phyloP scores from a whole-genome alignment of 2,797 vertebrate genomes.

The Anisognathus igniventris region DNA sequence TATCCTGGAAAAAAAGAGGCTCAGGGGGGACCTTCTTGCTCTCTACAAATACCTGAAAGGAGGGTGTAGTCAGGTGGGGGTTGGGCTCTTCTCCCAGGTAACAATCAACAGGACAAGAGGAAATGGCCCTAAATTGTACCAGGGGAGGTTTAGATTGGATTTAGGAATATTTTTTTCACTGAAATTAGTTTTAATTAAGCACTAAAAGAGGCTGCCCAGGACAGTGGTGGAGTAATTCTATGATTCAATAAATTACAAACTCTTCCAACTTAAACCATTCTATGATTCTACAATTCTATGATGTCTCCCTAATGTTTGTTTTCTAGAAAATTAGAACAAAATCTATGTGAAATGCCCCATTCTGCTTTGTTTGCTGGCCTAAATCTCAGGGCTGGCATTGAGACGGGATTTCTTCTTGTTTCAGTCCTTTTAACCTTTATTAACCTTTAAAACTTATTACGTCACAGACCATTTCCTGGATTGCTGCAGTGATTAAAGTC shows the following conservation, averaged over 20 bases:
- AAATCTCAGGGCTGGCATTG: not conserved
- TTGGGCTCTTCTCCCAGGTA: not conserved
- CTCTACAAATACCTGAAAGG: not conserved
- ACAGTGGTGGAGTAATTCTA: not conserved
- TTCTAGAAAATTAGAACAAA: not conserved
- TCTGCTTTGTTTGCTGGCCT: not conserved
- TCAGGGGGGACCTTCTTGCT: not conserved
- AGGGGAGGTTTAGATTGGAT: not conserved
- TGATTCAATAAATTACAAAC: not conserved
- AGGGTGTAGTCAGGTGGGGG: not conserved
- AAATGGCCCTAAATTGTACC: not conserved
- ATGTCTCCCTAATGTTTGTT: not conserved
- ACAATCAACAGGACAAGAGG: not conserved
- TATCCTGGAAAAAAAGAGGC: not conserved
- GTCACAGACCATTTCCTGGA: not conserved
- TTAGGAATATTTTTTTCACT: not conserved
- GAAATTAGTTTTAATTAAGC: not conserved
- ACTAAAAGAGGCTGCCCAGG: not conserved
- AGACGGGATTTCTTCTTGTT: not conserved
- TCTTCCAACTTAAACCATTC: not conserved
- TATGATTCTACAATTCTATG: not conserved
- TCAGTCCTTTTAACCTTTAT: not conserved
- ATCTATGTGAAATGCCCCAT: not conserved
- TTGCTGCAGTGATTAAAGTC: not conserved
- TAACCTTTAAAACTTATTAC: not conserved